Conservation (phyloP, 2,888 invertebrate genomes). For the Clitarchus hookeri region DNA sequence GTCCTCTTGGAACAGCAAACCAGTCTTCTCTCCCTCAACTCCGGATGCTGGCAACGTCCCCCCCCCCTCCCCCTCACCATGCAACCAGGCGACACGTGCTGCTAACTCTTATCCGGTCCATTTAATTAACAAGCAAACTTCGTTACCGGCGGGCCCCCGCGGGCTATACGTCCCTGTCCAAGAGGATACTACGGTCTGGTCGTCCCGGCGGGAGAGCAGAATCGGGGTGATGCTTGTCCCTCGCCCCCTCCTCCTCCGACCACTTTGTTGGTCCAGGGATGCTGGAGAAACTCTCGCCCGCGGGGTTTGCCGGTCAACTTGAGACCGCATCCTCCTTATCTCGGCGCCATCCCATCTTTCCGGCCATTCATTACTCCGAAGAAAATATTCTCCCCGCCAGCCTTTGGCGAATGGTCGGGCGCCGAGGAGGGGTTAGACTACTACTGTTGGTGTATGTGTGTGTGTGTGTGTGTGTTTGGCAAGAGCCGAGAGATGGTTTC, state of each 20-base stretch:
- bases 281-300: background rate
- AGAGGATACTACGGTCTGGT: background rate
- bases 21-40: background rate
- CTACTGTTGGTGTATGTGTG: too few relatives aligned
- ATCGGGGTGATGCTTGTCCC: background rate
- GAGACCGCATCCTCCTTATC: conserved; percentile 14
- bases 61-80: background rate
- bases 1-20: background rate
- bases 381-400: background rate
- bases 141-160: background rate
- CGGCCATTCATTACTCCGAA: background rate
- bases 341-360: background rate
- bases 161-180: background rate
- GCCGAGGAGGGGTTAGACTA: background rate
- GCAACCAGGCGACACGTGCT: background rate
- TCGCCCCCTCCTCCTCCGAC: background rate
- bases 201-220: background rate
- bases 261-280: background rate
- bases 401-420: background rate
- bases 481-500: too few relatives aligned
- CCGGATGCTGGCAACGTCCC: background rate
- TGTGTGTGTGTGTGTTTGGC: too few relatives aligned
- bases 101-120: conserved; percentile 7
- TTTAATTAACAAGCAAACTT: conserved; percentile 10
- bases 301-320: conserved; percentile 2